A percentile compares a stretch with the other conserved stretches of the same genome.
phyloP scores from a whole-genome alignment of 2,888 invertebrate genomes.

The Dryobotodes eremita region DNA sequence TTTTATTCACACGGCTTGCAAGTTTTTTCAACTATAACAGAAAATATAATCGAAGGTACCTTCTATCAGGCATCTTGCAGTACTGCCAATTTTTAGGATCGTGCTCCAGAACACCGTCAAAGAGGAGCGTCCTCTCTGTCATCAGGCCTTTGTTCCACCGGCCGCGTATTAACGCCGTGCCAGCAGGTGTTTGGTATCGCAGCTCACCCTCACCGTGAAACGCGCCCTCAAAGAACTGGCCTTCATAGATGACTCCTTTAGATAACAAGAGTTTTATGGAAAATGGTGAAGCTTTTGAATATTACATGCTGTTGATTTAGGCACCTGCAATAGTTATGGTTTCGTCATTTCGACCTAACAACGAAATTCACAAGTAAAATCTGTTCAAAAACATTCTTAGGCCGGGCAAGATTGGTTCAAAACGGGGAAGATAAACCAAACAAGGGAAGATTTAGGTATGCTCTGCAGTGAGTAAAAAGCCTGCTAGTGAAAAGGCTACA shows the following conservation, averaged over 20 bases:
- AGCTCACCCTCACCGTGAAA: constrained; percentile 37
- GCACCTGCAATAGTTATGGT: neutral
- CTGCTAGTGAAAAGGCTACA: neutral
- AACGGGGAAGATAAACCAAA: no score
- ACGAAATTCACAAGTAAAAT: neutral
- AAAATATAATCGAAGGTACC: constrained; percentile 11
- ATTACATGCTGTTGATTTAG: neutral
- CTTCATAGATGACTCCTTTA: constrained; percentile 28
- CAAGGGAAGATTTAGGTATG: neutral
- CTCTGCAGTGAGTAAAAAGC: neutral
- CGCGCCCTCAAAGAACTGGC: constrained; percentile 7
- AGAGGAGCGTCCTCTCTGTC: neutral
- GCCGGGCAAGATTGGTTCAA: neutral
- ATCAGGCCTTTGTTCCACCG: constrained; percentile 10
- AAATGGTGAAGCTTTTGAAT: neutral
- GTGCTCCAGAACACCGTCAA: constrained; percentile 11
- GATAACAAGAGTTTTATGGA: neutral
- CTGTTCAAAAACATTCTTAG: neutral
- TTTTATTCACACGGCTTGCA: neutral
- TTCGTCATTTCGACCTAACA: neutral
- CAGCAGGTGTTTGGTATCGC: constrained; percentile 1
- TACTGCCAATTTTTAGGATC: constrained; percentile 12
- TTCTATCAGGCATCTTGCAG: constrained; percentile 45
- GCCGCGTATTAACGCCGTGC: constrained; percentile 17
- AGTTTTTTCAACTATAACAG: neutral